Evolutionary conservation across 2,888 invertebrate genomes (phyloP).

Genomic region (Dryobota labecula): DNA sequence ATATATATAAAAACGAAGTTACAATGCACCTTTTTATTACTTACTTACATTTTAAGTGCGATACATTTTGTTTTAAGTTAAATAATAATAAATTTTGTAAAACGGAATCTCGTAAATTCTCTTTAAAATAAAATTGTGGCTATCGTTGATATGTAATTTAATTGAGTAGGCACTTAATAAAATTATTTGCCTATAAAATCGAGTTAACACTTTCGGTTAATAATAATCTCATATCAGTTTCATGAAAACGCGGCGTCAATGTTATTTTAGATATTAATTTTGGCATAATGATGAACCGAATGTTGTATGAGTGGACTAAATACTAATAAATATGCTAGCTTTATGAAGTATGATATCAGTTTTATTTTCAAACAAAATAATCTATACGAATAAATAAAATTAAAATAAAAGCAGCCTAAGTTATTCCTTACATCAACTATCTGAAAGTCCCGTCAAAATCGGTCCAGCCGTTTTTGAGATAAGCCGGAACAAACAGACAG

Average conservation of each 20-base stretch:
- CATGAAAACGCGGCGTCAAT: not conserved
- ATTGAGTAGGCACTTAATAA: no score
- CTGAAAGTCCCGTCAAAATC: no score
- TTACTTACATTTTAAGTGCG: not conserved
- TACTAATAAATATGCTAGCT: conserved; percentile 1
- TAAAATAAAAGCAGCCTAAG: no score
- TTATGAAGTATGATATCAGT: not conserved
- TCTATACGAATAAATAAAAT: no score
- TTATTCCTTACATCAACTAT: no score
- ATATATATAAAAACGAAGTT: no score
- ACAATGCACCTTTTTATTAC: not conserved
- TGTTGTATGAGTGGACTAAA: not conserved
- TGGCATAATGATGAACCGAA: not conserved
- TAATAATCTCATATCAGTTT: conserved; percentile 3
- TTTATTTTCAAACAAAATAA: not conserved
- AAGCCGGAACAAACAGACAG: no score
- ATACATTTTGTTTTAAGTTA: no score
- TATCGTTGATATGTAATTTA: not conserved
- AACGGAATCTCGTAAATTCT: not conserved
- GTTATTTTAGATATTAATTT: not conserved
- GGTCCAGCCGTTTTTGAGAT: no score
- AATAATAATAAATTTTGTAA: no score
- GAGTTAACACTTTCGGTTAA: not conserved
- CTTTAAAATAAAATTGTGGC: not conserved
- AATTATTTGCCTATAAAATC: not conserved